Base-by-base conservation (phyloP, 2,797 vertebrate genomes). In the Euphonia xanthogaster region DNA sequence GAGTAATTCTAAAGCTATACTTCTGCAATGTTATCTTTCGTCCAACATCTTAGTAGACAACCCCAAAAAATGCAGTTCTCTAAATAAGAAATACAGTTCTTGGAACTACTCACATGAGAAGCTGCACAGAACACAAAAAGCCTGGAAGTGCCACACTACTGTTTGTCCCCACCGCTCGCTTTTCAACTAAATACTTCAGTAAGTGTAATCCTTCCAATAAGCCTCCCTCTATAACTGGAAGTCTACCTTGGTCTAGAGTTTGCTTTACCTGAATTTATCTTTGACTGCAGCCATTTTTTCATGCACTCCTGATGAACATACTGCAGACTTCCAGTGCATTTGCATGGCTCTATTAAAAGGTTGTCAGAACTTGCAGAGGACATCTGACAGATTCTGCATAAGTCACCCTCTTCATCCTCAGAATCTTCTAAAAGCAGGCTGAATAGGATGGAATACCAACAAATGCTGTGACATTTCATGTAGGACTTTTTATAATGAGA, bases 251-350 rank as follows among this genome's bases (percentile, higher is more conserved):
- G 15, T 44, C 48, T 73, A 27, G 31, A 91, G 15, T 89, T 57
- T 76, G 47, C 60, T 97, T 97, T 98, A 99, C 99, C 99, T 47
- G 99, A 99, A 97, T 98, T 98, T 90, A 99, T 99, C 98, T 99
- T 99, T 48, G 99, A 99, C 88, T 98, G 98, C 40, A 99, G 98
- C 99, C 99, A 99, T 94, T 99, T 99, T 96, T 99, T 99, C 98
- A 99, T 99, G 96, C 99, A 99, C 25, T 99, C 99, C 97, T 99
- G 99, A 95, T 99, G 99, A 93, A 99, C 99, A 61, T 98, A 99
- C 47, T 98, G 99, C 97, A 99, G 98, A 92, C 99, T 99, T 90
- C 99, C 99, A 6, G 98, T 99, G 66, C 99, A 99, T 86, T 98
- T 98, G 94, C 99, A 99, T 0, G 99, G 99, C 94, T 99, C 98